These are phyloP conservation scores for Chrysolina americana DNA, from an alignment of 2,888 invertebrate genomes.

Conservation along the genomic window DNA sequence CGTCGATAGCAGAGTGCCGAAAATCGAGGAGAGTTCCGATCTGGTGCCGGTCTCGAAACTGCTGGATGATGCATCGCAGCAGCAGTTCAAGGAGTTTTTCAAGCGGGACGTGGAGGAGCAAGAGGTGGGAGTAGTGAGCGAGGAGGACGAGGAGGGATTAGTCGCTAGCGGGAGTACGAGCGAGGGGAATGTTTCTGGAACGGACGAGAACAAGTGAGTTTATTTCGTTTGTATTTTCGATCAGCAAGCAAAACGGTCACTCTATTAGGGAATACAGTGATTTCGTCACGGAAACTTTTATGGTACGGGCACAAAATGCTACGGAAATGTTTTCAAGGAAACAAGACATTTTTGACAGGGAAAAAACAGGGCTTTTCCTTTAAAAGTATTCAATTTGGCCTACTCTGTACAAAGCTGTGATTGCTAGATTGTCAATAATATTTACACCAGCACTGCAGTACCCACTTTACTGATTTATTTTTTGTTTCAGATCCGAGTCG, in stretches of 20 bases:
- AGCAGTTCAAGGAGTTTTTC: constrained; percentile 78
- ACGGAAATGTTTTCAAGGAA: no score
- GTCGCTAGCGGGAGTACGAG: constrained; percentile 85
- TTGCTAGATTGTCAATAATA: not conserved
- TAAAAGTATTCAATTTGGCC: no score
- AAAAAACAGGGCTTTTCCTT: no score
- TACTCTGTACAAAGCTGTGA: no score
- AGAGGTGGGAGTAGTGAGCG: constrained; percentile 68
- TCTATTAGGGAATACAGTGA: no score
- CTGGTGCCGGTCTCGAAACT: constrained; percentile 85
- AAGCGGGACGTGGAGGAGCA: constrained; percentile 71
- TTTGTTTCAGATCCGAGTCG: constrained; percentile 77
- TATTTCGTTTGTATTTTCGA: no score
- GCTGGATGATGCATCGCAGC: constrained; percentile 80
- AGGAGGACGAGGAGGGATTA: constrained; percentile 85
- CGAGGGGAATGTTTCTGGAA: constrained; percentile 87
- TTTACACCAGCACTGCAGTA: not conserved
- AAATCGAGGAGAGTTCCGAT: constrained; percentile 74
- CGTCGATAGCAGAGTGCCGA: constrained; percentile 56
- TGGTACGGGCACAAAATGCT: no score
- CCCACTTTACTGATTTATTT: not conserved
- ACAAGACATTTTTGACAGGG: no score
- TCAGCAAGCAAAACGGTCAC: no score
- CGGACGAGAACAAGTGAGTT: constrained; percentile 83
- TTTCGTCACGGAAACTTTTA: no score